Conservation (phyloP, 2,888 invertebrate species). For the Folsomia manolachei region DNA sequence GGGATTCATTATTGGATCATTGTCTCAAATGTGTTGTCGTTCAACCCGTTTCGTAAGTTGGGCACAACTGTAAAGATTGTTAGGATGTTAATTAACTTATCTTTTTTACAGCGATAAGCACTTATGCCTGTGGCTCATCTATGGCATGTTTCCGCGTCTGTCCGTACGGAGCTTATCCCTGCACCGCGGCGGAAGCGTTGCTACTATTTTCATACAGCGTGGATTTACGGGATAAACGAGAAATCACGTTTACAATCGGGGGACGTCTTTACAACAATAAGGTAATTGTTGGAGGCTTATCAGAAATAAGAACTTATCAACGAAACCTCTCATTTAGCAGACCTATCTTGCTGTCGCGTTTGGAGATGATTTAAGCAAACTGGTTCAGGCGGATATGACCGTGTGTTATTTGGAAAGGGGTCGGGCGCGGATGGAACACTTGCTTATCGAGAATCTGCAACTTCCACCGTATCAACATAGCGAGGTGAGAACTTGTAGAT, state of each 20-base stretch:
- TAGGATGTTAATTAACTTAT: neutral
- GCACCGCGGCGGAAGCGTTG: slow-evolving; percentile 37
- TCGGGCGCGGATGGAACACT: slow-evolving; percentile 39
- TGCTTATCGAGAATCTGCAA: slow-evolving; percentile 40
- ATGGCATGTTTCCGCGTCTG: slow-evolving; percentile 48
- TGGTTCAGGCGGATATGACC: slow-evolving; percentile 45
- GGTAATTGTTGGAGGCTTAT: neutral
- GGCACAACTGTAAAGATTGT: too few relatives aligned
- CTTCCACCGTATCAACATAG: slow-evolving; percentile 36
- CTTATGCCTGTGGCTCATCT: slow-evolving; percentile 46
- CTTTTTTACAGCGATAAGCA: slow-evolving; percentile 44
- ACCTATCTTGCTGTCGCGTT: slow-evolving; percentile 47
- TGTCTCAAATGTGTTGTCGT: slow-evolving; percentile 42
- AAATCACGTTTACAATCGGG: slow-evolving; percentile 42
- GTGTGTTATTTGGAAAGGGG: slow-evolving; percentile 46
- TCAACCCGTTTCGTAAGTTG: slow-evolving; percentile 51
- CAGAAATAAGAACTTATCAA: neutral
- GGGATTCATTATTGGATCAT: slow-evolving; percentile 47
- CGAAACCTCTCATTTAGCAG: slow-evolving; percentile 23
- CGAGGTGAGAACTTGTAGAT: slow-evolving; percentile 34
- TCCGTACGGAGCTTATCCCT: slow-evolving; percentile 35
- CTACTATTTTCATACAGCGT: slow-evolving; percentile 42
- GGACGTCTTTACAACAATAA: slow-evolving; percentile 34
- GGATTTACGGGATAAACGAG: slow-evolving; percentile 39
- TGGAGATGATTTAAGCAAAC: slow-evolving; percentile 44